A percentile compares a stretch with the other conserved stretches of the same genome.
Evolutionary conservation across 2,113 vertebrate species (phyloP).

Genomic region (Suncus etruscus): DNA sequence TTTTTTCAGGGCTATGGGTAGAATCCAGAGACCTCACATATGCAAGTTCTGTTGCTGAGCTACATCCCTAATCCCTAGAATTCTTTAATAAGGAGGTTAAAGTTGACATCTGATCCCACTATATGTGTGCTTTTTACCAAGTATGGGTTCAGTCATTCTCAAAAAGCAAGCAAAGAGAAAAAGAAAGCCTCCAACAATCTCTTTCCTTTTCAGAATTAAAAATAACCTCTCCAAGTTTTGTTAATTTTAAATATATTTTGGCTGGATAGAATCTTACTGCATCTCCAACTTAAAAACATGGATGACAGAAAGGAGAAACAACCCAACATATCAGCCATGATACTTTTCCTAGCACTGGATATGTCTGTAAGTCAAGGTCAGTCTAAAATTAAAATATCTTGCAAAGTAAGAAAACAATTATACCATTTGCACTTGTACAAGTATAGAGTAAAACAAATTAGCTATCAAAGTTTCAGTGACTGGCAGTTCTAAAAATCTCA

Average conservation of each 20-base stretch:
- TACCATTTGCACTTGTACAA: constrained; percentile 18
- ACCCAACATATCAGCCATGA: background rate
- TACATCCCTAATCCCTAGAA: background rate
- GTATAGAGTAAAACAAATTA: constrained; percentile 1
- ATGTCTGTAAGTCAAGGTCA: background rate
- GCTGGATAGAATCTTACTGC: background rate
- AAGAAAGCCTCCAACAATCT: no score
- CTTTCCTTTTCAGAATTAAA: constrained; percentile 32
- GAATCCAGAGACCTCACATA: background rate
- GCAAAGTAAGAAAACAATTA: background rate
- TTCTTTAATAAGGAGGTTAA: constrained; percentile 44
- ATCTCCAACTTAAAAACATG: background rate
- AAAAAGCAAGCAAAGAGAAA: background rate
- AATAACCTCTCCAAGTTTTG: background rate
- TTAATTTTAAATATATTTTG: background rate
- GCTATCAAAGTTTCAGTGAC: constrained; percentile 35
- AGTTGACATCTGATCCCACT: constrained; percentile 16
- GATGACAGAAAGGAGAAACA: background rate
- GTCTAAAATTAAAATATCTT: constrained; percentile 45
- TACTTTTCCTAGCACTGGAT: background rate
- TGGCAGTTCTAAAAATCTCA: constrained; percentile 41
- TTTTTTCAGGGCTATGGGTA: background rate
- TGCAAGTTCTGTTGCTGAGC: background rate
- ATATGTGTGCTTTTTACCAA: constrained; percentile 24
- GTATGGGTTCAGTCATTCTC: background rate